These are phyloP conservation scores for Latrodectus elegans DNA, from an alignment of 2,888 invertebrate species.

Conservation along the genomic window DNA sequence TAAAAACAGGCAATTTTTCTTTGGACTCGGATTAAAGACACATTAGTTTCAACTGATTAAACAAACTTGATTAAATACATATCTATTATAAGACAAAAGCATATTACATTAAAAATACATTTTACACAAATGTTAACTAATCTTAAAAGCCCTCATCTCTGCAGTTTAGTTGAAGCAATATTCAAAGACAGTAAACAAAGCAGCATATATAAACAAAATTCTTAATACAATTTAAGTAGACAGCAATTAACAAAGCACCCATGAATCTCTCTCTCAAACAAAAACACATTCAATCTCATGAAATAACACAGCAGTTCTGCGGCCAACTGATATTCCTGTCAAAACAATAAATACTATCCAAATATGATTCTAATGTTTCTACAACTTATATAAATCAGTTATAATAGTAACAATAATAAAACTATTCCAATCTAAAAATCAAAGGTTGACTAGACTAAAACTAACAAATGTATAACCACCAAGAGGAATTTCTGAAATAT, in stretches of 20 bases:
- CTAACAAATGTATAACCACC: conserved; percentile 69
- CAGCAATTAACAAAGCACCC: conserved; percentile 3
- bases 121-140: not conserved
- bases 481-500: conserved; percentile 64
- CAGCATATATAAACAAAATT: not conserved
- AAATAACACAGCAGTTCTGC: conserved; percentile 11
- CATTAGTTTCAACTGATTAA: conserved; percentile 1
- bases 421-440: conserved; percentile 64
- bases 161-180: not conserved
- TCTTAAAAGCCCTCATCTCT: not conserved
- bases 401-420: conserved; percentile 66
- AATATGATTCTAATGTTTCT: conserved; percentile 58
- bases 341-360: conserved; percentile 69
- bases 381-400: conserved; percentile 66
- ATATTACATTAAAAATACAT: not conserved
- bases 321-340: conserved; percentile 38
- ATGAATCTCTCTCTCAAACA: conserved; percentile 6
- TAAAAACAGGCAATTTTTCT: not conserved
- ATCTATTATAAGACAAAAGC: conserved; percentile 17
- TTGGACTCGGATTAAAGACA: too few relatives aligned
- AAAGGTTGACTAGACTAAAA: conserved; percentile 69
- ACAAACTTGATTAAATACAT: conserved; percentile 50
- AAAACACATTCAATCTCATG: conserved; percentile 21
- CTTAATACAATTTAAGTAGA: not conserved
- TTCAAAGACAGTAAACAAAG: not conserved